Evolutionary conservation across 2,113 vertebrate species (phyloP).

Genomic region (Hiodon alosoides): DNA sequence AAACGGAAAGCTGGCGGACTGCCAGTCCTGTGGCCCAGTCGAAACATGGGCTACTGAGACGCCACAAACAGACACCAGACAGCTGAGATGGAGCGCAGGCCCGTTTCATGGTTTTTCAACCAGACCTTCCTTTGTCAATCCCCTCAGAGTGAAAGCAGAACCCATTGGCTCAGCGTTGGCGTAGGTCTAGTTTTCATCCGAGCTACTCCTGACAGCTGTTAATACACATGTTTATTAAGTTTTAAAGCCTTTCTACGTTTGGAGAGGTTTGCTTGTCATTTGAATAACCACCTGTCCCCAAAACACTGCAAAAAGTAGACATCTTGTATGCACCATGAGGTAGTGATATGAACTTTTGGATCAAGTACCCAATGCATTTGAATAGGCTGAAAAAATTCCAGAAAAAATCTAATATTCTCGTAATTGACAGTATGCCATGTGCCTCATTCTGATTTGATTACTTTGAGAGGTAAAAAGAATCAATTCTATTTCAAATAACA

Average conservation of each 20-base stretch:
- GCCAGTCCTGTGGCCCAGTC: constrained; percentile 58
- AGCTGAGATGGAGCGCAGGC: constrained; percentile 40
- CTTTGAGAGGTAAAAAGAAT: background rate
- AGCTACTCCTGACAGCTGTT: no score
- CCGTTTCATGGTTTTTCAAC: background rate
- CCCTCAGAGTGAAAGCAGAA: background rate
- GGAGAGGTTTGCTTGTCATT: background rate
- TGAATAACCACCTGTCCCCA: background rate
- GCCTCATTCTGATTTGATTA: background rate
- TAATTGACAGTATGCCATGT: background rate
- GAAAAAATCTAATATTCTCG: background rate
- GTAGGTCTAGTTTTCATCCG: no score
- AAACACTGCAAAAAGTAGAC: background rate
- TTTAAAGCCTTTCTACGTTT: background rate
- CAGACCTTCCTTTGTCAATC: background rate
- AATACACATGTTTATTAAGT: no score
- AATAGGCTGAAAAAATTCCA: background rate
- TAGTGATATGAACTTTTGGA: background rate
- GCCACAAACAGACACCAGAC: constrained; percentile 49
- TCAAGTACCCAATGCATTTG: background rate
- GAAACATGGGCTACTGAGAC: constrained; percentile 59
- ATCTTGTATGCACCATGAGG: background rate
- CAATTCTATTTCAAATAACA: background rate
- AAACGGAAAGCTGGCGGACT: constrained; percentile 55
- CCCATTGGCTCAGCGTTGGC: no score